Conservation (phyloP, 2,888 invertebrate species). For the Tuberolachnus salignus region DNA sequence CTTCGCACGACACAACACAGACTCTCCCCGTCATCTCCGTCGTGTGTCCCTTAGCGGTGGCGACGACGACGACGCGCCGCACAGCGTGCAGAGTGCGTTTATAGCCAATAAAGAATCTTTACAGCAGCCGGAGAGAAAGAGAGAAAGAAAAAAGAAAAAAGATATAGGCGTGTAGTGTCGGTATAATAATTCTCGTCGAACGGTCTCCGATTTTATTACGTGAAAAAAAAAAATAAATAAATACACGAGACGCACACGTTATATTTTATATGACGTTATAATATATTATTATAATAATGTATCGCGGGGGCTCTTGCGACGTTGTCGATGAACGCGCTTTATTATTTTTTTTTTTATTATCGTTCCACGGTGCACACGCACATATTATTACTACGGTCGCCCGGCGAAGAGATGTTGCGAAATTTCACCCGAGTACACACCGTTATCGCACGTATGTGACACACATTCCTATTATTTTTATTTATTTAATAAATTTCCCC, state of each 20-base stretch:
- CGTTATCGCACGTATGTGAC: conserved; percentile 40
- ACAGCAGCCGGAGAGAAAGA: no score
- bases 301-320: not conserved
- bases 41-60: conserved; percentile 27
- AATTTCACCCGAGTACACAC: conserved; percentile 38
- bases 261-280: no score
- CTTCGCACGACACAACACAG: not conserved
- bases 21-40: not conserved
- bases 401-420: conserved; percentile 26
- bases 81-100: not conserved
- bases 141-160: no score
- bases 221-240: no score
- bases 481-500: no score
- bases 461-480: conserved; percentile 40
- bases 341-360: not conserved
- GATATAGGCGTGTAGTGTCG: no score
- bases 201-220: not conserved
- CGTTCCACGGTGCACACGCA: no score
- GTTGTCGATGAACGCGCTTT: not conserved
- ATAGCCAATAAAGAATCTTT: not conserved
- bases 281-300: no score
- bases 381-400: not conserved
- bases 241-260: no score
- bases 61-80: not conserved
- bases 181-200: no score